Percentiles rank a stretch among this genome's conserved stretches.
These are phyloP conservation scores for Misgurnus mizolepis DNA, from an alignment of 2,113 vertebrate genomes.

Conservation along the genomic window DNA sequence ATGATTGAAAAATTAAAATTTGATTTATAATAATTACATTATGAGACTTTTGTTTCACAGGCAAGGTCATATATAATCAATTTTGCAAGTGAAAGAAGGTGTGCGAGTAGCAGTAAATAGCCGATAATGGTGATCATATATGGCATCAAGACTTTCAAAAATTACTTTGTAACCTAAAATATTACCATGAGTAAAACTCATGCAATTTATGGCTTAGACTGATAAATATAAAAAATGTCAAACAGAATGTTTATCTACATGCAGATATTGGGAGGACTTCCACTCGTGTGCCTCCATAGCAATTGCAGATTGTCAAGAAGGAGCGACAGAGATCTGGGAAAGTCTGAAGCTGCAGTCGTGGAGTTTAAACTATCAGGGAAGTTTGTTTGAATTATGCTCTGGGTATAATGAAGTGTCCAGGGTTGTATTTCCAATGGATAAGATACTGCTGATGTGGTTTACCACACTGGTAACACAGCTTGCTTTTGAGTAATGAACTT, in stretches of 20 bases:
- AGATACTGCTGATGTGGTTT: constrained; percentile 75
- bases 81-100: too few species aligned
- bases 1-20: too few species aligned
- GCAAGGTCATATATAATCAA: too few species aligned
- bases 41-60: too few species aligned
- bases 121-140: too few species aligned
- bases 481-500: constrained; percentile 43
- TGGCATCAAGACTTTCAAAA: too few species aligned
- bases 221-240: background rate
- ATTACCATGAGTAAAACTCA: background rate
- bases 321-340: constrained; percentile 86
- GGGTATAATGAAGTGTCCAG: constrained; percentile 73
- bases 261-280: constrained; percentile 88
- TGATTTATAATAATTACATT: too few species aligned
- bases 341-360: constrained; percentile 85
- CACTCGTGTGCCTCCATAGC: constrained; percentile 84
- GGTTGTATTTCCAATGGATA: constrained; percentile 59
- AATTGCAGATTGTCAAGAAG: constrained; percentile 87
- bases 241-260: constrained; percentile 24
- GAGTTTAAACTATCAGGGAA: constrained; percentile 87
- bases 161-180: too few species aligned
- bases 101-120: too few species aligned
- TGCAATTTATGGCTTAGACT: background rate
- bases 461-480: constrained; percentile 79
- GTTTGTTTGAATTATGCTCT: constrained; percentile 86